phyloP scores from a whole-genome alignment of 2,113 vertebrate species.

The Daphoenositta chrysoptera region DNA sequence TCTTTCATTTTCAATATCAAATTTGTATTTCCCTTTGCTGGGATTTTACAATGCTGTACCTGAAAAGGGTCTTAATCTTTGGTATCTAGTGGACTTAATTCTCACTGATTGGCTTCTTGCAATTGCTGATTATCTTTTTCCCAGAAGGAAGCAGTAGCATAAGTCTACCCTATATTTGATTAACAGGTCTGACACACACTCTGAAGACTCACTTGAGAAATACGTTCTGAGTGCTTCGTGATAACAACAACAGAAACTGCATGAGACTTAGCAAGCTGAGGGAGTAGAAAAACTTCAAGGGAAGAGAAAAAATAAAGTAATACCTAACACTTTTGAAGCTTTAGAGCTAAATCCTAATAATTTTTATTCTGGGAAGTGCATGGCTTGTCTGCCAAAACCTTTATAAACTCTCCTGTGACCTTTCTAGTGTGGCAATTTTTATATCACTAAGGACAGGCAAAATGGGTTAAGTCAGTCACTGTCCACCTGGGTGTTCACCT shows the following conservation, averaged over 20 bases:
- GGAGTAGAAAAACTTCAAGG: background rate
- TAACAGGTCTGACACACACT: background rate
- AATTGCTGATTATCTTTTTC: background rate
- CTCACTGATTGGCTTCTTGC: background rate
- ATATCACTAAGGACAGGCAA: background rate
- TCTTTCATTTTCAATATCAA: background rate
- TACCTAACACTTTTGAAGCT: background rate
- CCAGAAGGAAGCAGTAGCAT: background rate
- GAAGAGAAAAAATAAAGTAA: background rate
- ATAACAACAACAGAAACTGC: background rate
- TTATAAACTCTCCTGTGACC: background rate
- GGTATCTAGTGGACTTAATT: background rate
- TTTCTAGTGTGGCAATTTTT: background rate
- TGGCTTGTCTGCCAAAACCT: background rate
- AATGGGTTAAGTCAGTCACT: background rate
- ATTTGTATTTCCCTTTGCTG: background rate
- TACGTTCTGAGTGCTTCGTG: background rate
- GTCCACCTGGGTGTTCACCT: background rate
- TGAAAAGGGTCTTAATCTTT: background rate
- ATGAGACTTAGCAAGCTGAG: background rate
- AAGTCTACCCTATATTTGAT: background rate
- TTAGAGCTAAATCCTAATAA: background rate
- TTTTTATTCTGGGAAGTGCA: background rate
- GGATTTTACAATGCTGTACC: background rate
- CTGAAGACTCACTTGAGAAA: background rate